Evolutionary conservation across 2,888 invertebrate genomes (phyloP), one percentile per base, ranked within the genome.

Genomic region (Trachelus stipa): DNA sequence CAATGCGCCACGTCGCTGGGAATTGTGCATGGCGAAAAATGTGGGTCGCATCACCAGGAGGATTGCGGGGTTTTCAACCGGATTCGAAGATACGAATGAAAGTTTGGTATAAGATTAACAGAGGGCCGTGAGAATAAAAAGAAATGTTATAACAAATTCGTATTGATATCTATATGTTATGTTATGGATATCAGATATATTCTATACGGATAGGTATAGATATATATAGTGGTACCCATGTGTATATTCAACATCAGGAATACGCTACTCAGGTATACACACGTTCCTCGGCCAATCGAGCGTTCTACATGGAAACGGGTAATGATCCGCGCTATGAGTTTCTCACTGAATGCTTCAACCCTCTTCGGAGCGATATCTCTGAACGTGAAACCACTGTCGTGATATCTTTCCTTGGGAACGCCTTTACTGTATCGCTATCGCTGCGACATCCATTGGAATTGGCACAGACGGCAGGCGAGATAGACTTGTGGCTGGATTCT

Each of bases 1-100:
- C 56, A 56, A 56, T 56, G 23, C 56, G 56, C 56, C 23, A 56
- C 56, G 80, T 80, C 79, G 73, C 35, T 74, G 82, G 79, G 83
- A 85, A 82, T 56, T 76, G 76, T 76, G 77, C 77, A 33, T 79
- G 69, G 78, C 78, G 79, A 84, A 82, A 84, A 84, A 84, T 82
- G 83, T 81, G 80, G 74, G 77, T 78, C 78, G 81, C 79, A 79
- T 74, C 75, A 73, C 80, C 73, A 69, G 68, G 68, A 68, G 73
- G 76, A 77, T 71, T 31, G n/a, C 37, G 68, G 68, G 69, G 37
- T 56, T 56, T 56, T 56, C 56, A 15, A 31, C 4, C 31, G 71
- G 71, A 34, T 71, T 34, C 71, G 31, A 11, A 71, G 71, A 71
- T 71, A 12, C 71, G 71, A 71, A 71, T 71, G 71, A 71, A 71